A percentile compares a stretch with the other conserved stretches of the same genome.
Conservation (phyloP, 1,140 invertebrate genomes). For the Tetragonula clypearis region DNA sequence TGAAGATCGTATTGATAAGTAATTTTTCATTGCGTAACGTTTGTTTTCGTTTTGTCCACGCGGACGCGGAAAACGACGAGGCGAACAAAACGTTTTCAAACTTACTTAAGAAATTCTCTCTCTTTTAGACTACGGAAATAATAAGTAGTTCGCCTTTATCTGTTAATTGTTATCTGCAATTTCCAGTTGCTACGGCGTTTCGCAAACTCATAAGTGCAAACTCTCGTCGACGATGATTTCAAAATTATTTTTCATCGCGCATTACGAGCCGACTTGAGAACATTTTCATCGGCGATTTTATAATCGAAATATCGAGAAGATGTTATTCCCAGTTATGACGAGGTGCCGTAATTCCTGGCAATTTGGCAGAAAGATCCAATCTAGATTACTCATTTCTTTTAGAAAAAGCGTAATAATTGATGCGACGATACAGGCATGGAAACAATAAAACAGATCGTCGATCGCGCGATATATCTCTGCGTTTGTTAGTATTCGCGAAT, state of each 20-base stretch:
- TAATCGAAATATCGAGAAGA: not conserved
- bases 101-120: too few species aligned
- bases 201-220: too few species aligned
- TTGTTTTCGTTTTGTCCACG: too few species aligned
- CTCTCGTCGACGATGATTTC: too few species aligned
- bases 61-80: too few species aligned
- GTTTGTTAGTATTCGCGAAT: not conserved
- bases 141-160: too few species aligned
- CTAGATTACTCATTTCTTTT: not conserved
- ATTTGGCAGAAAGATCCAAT: not conserved
- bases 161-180: too few species aligned
- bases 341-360: not conserved
- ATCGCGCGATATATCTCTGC: not conserved
- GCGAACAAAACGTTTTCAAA: too few species aligned
- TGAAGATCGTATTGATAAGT: not conserved
- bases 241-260: too few species aligned
- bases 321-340: not conserved
- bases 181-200: too few species aligned
- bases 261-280: not conserved
- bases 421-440: not conserved
- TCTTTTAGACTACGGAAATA: too few species aligned
- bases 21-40: too few species aligned
- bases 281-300: not conserved
- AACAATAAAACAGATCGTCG: constrained; percentile 16
- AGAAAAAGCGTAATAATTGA: not conserved